A percentile compares a stretch with the other conserved stretches of the same genome.
Evolutionary conservation across 2,888 invertebrate species (phyloP).

Genomic region (Melinopterus prodromus): DNA sequence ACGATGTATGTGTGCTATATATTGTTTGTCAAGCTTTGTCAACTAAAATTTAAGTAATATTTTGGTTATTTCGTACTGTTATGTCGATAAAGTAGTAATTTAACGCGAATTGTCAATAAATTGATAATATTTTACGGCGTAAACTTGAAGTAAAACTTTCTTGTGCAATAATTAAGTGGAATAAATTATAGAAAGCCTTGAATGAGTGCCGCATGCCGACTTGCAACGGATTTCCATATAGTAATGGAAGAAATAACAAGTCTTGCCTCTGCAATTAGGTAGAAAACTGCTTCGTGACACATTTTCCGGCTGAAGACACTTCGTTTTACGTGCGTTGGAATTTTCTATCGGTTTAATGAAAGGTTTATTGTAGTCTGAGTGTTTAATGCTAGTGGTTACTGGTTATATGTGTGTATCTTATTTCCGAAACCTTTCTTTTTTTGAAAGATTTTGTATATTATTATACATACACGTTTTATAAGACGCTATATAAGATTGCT

Average conservation of each 20-base stretch:
- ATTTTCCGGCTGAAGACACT: background rate
- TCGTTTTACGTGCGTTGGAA: background rate
- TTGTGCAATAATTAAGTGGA: background rate
- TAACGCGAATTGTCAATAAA: background rate
- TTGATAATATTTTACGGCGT: background rate
- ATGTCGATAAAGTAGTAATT: background rate
- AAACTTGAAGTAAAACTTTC: background rate
- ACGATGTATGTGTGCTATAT: background rate
- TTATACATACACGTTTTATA: too few relatives aligned
- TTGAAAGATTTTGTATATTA: too few relatives aligned
- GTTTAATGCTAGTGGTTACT: background rate
- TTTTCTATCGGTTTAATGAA: background rate
- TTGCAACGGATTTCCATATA: too few relatives aligned
- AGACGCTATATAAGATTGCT: too few relatives aligned
- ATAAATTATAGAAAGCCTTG: conserved; percentile 4
- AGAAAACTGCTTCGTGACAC: background rate
- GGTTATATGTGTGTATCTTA: too few relatives aligned
- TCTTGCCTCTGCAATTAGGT: background rate
- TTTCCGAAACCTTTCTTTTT: too few relatives aligned
- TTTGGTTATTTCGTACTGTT: background rate
- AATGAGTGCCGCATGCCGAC: too few relatives aligned
- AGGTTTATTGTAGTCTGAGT: background rate
- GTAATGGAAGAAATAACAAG: background rate
- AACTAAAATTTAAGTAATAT: background rate
- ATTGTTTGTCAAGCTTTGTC: background rate